These are phyloP conservation scores for Nymphalis io DNA, from an alignment of 1,140 invertebrate species.

Conservation along the genomic window DNA sequence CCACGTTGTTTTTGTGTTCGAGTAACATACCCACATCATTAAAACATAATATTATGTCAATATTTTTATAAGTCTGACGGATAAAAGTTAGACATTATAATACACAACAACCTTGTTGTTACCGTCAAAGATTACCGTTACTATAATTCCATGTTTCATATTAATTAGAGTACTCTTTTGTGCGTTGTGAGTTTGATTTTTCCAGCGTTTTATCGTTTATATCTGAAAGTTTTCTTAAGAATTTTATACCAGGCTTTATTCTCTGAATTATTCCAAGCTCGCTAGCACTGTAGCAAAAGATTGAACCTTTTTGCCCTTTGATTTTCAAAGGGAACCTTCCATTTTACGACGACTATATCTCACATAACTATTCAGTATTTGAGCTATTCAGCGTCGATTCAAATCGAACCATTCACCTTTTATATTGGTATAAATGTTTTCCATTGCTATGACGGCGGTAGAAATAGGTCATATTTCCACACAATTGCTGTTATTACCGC, in stretches of 20 bases:
- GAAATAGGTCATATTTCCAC: constrained; percentile 25
- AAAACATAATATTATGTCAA: too few species aligned
- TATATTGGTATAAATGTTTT: constrained; percentile 20
- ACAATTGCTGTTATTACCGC: constrained; percentile 9
- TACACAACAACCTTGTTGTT: too few species aligned
- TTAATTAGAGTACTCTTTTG: too few species aligned
- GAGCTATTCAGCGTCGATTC: constrained; percentile 13
- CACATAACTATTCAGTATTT: constrained; percentile 24
- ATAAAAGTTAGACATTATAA: too few species aligned
- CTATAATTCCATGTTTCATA: too few species aligned
- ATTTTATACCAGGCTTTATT: constrained; percentile 9
- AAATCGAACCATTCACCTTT: constrained; percentile 12
- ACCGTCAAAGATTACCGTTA: background rate
- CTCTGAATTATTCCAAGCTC: constrained; percentile 10
- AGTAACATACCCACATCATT: too few species aligned
- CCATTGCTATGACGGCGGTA: constrained; percentile 16
- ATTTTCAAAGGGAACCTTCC: constrained; percentile 26
- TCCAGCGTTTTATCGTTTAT: background rate
- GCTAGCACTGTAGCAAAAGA: constrained; percentile 20
- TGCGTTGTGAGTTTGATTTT: too few species aligned
- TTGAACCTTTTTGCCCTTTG: constrained; percentile 25
- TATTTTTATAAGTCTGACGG: too few species aligned
- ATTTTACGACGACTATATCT: constrained; percentile 25
- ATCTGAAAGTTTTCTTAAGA: constrained; percentile 2
- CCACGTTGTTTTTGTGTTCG: too few species aligned